phyloP scores from a whole-genome alignment of 2,797 vertebrate genomes.

The Tiaroga cobitis region DNA sequence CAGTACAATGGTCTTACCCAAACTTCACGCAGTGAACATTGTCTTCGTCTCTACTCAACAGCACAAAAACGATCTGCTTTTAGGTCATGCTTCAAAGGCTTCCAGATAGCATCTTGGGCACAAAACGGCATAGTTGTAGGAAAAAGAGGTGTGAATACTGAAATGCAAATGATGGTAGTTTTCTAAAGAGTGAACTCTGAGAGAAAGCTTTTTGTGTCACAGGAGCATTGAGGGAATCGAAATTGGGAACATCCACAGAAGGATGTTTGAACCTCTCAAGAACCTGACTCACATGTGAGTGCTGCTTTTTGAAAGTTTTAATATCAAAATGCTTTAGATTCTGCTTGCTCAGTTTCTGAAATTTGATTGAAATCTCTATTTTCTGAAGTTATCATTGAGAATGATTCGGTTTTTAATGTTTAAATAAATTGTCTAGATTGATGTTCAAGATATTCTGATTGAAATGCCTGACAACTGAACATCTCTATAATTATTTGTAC shows the following conservation, averaged over 20 bases:
- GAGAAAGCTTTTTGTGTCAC: conserved; percentile 63
- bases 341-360: neutral
- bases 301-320: conserved; percentile 3
- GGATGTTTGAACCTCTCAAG: conserved; percentile 93
- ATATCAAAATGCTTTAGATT: conserved; percentile 4
- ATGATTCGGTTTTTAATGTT: neutral
- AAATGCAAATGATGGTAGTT: conserved; percentile 35
- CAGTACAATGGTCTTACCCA: neutral
- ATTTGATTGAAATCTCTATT: neutral
- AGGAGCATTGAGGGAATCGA: conserved; percentile 96
- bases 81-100: conserved; percentile 56
- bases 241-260: conserved; percentile 90
- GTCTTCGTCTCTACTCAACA: conserved; percentile 3
- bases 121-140: conserved; percentile 25
- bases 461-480: neutral
- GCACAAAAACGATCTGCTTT: conserved; percentile 38
- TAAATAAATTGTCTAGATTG: neutral
- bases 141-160: conserved; percentile 13
- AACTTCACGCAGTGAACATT: neutral
- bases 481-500: neutral
- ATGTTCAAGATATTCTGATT: conserved; percentile 3
- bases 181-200: conserved; percentile 13
- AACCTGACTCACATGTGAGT: conserved; percentile 96
- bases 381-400: neutral
- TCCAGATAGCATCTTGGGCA: conserved; percentile 12